Evolutionary conservation across 2,113 vertebrate genomes (phyloP).

Genomic region (Corvus hawaiiensis): DNA sequence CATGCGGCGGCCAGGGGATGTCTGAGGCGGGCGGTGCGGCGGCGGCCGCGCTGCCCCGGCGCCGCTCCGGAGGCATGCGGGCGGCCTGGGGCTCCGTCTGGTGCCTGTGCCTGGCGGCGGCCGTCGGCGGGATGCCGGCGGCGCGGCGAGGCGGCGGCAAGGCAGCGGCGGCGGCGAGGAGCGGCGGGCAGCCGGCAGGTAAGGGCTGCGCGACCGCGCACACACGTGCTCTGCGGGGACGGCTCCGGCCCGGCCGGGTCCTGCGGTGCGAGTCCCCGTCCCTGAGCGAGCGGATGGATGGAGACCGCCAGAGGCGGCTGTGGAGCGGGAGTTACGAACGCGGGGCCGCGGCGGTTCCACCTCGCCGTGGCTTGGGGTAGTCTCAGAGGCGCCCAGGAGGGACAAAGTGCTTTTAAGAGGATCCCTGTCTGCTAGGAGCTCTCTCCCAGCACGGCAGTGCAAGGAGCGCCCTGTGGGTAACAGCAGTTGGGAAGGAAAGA

Average conservation of each 20-base stretch:
- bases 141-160: slow-evolving; percentile 61
- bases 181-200: slow-evolving; percentile 25
- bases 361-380: background rate
- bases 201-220: background rate
- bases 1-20: too few species aligned
- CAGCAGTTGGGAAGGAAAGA: background rate
- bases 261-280: too few species aligned
- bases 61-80: slow-evolving; percentile 71
- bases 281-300: background rate
- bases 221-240: background rate
- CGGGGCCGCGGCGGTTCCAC: background rate
- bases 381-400: background rate
- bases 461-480: accelerated
- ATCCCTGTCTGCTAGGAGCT: background rate
- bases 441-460: background rate
- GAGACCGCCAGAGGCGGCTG: background rate
- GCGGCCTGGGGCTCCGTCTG: slow-evolving; percentile 67
- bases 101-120: slow-evolving; percentile 62
- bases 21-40: background rate
- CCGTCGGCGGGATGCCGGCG: slow-evolving; percentile 60
- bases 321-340: background rate
- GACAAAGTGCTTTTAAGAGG: background rate
- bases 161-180: slow-evolving; percentile 73
- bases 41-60: background rate
- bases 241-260: background rate